Evolutionary conservation across 2,888 invertebrate genomes (phyloP).

Genomic region (Polietes domitor): DNA sequence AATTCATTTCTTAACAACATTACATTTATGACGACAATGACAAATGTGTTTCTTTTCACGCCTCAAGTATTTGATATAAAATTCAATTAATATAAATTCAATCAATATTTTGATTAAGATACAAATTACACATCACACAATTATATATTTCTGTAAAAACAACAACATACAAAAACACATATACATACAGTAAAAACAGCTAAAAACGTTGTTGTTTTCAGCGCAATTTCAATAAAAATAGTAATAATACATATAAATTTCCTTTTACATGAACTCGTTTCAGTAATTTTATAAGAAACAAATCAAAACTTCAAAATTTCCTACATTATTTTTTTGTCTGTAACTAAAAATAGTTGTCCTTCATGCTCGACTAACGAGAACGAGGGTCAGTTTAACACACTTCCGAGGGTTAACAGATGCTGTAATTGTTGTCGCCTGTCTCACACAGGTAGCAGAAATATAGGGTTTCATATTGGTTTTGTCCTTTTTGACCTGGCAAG

Average conservation of each 20-base stretch:
- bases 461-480: not conserved
- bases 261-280: no score
- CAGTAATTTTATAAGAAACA: no score
- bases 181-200: not conserved
- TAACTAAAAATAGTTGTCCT: not conserved
- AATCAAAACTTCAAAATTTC: not conserved
- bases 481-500: no score
- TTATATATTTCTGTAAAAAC: slow-evolving; percentile 9
- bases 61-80: not conserved
- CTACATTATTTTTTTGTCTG: not conserved
- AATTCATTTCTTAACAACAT: no score
- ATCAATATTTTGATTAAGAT: not conserved
- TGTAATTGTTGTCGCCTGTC: not conserved
- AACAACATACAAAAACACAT: slow-evolving; percentile 23
- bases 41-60: no score
- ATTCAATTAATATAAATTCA: slow-evolving; percentile 1
- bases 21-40: no score
- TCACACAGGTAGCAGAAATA: not conserved
- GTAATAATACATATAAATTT: no score
- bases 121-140: not conserved
- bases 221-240: not conserved
- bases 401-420: not conserved
- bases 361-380: not conserved
- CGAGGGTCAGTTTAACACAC: not conserved
- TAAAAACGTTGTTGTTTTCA: not conserved